Percentiles rank a stretch among this genome's conserved stretches.
phyloP scores from a whole-genome alignment of 2,797 vertebrate species.

The Luscinia luscinia region DNA sequence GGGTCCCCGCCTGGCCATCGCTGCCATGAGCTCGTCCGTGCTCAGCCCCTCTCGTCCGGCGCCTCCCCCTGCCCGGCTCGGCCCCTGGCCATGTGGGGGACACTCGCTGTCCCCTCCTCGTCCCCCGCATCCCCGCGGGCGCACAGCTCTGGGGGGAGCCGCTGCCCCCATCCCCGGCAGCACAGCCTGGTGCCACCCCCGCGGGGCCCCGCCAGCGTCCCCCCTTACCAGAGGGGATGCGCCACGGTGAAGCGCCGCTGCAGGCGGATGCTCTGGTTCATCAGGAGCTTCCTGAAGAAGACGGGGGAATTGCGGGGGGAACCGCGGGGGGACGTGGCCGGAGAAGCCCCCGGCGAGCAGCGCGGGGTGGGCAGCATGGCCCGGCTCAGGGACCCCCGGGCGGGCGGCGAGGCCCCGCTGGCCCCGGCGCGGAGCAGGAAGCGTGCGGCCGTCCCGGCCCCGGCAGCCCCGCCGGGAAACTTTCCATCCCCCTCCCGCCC shows the following conservation, averaged over 20 bases:
- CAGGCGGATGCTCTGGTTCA: conserved; percentile 87
- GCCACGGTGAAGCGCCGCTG: conserved; percentile 85
- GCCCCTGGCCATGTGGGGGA: rapidly evolving
- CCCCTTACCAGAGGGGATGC: conserved; percentile 79
- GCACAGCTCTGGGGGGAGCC: neutral
- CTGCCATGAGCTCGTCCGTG: neutral
- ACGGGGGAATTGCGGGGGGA: conserved; percentile 84
- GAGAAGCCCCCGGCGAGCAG: conserved; percentile 56
- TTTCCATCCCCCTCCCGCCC: conserved; percentile 51
- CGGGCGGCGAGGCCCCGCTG: neutral
- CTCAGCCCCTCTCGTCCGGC: neutral
- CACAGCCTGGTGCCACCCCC: neutral
- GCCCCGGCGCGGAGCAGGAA: neutral
- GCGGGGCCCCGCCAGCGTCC: neutral
- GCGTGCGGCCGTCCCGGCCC: neutral
- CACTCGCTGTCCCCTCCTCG: neutral
- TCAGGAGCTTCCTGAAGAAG: conserved; percentile 87
- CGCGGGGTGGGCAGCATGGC: conserved; percentile 41
- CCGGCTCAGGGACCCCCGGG: neutral
- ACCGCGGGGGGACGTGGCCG: conserved; percentile 59
- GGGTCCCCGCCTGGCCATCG: neutral
- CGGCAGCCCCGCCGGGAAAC: conserved; percentile 41
- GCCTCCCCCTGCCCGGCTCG: neutral
- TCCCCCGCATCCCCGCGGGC: neutral
- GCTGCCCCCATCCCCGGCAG: rapidly evolving